Conservation (phyloP, 2,888 invertebrate species). For the Deroplatys truncata region DNA sequence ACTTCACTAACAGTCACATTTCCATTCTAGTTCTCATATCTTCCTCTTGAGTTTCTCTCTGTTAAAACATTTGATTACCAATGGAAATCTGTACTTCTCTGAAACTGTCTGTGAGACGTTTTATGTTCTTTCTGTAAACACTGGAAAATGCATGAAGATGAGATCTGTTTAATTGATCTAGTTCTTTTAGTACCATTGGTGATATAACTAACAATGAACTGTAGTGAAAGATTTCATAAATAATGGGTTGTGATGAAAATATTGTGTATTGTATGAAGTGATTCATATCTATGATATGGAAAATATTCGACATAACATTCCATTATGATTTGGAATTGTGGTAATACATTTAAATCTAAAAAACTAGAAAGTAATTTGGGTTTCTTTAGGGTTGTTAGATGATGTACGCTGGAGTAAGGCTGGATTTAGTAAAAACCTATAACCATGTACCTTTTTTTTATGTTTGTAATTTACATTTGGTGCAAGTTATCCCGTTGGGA, state of each 20-base stretch:
- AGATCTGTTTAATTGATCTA: background rate
- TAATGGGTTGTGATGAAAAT: background rate
- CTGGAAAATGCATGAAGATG: background rate
- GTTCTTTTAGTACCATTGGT: background rate
- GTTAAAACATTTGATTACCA: background rate
- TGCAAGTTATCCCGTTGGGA: background rate
- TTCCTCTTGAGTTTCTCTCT: background rate
- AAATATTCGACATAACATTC: background rate
- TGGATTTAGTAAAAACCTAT: background rate
- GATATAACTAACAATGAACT: background rate
- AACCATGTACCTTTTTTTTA: background rate
- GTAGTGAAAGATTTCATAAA: background rate
- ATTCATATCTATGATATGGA: background rate
- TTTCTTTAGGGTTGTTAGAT: background rate
- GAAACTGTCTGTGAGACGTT: background rate
- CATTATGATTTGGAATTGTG: background rate
- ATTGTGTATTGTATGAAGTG: background rate
- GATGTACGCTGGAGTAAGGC: background rate
- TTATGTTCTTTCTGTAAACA: background rate
- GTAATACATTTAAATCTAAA: background rate
- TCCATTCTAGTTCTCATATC: background rate
- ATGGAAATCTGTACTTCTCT: background rate
- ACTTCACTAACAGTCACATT: background rate
- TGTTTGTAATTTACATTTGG: background rate
- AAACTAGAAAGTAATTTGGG: background rate